These are phyloP conservation scores for Montifringilla adamsi DNA, from an alignment of 2,113 vertebrate genomes.

Conservation along the genomic window DNA sequence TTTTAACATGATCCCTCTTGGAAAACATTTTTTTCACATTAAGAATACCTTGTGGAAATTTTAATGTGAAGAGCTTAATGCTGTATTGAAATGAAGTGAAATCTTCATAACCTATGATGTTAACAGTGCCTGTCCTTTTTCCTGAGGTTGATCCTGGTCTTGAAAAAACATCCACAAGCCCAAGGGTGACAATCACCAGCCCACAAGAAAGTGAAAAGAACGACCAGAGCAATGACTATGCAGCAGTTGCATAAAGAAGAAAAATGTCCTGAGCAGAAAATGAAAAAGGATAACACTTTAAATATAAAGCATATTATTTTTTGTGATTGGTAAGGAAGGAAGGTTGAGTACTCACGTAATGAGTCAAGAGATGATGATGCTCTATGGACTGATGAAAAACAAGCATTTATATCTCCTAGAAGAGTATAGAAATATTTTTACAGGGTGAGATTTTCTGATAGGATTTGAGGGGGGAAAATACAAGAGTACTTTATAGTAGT, in stretches of 20 bases:
- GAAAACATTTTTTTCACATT: background rate
- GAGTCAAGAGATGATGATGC: background rate
- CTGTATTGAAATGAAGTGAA: background rate
- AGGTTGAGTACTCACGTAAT: background rate
- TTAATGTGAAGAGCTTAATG: background rate
- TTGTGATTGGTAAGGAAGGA: background rate
- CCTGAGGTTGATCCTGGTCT: constrained; percentile 46
- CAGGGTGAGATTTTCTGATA: background rate
- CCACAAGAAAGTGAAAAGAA: constrained; percentile 71
- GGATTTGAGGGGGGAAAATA: background rate
- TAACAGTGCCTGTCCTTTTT: background rate
- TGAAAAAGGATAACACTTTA: constrained; percentile 13
- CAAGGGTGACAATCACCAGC: constrained; percentile 74
- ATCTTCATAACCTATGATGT: background rate
- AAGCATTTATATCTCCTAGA: constrained; percentile 4
- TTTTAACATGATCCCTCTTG: background rate
- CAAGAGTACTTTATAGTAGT: background rate
- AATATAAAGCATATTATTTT: background rate
- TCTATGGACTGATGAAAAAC: background rate
- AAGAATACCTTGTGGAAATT: background rate
- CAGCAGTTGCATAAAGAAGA: constrained; percentile 61
- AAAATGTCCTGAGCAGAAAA: background rate
- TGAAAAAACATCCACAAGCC: constrained; percentile 52
- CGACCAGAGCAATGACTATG: constrained; percentile 60
- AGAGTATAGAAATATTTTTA: background rate